Base-by-base conservation (phyloP, 2,113 vertebrate species). In the Ictalurus furcatus region DNA sequence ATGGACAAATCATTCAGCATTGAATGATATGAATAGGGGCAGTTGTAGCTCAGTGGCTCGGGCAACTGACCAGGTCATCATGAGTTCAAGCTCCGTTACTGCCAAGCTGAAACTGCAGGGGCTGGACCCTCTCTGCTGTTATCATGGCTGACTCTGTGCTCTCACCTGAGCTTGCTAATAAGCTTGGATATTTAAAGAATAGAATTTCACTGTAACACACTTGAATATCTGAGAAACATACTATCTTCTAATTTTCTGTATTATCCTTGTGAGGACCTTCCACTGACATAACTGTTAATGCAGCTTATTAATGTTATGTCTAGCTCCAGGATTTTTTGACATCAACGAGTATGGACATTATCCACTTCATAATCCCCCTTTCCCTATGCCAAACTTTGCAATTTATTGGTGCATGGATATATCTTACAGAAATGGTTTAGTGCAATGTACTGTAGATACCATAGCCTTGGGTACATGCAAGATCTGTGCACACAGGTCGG, bases 161-260 rank as follows among this genome's bases (percentile, higher is more conserved):
- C n/a, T 67, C 65, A 67, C 12, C 67, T 69, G 71, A 73, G 5
- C 34, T 21, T 73, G 17, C 34, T 37, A 37, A 19, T 8, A 73
- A 73, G 71, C 71, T 34, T 37, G 34, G 71, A 37, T 40, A 73
- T 73, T 73, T 25, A 73, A 79, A 74, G 58, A 80, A 78, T 76
- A 12, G 30, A 65, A 65, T 65, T 65, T 28, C 25, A 65, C 58
- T 59, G 59, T 61, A 61, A 1, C 6, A 19, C 21, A 61, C 59
- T 61, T 61, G 19, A 61, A 61, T 61, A 23, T 61, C 6, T 7
- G 19, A 61, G 19, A 61, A 61, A 61, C 21, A 28, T 63, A 16
- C 13, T 16, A 63, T 63, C 23, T 63, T 28, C 61, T 63, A 63
- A 25, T 25, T 63, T 63, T 28, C 19, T 21, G 34, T 74, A 4